Percentiles rank a stretch among this genome's conserved stretches.
phyloP scores from a whole-genome alignment of 2,888 invertebrate species.

The Pandemis heparana region DNA sequence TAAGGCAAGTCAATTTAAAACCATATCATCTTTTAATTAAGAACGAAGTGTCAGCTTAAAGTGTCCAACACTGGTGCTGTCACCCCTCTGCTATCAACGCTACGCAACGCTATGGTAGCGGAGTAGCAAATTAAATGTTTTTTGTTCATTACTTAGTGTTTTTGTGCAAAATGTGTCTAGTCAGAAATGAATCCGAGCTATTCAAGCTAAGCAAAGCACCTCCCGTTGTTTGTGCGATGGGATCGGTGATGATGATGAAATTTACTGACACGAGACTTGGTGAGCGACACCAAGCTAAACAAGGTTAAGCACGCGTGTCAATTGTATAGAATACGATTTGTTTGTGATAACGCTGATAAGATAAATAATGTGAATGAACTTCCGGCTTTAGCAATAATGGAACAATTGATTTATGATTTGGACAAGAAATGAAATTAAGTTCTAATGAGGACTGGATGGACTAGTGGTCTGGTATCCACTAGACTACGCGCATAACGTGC shows the following conservation, averaged over 20 bases:
- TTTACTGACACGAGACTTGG: background rate
- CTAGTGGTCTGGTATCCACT: too few relatives aligned
- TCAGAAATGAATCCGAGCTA: background rate
- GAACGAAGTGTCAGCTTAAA: too few relatives aligned
- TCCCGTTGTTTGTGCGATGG: background rate
- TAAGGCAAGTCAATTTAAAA: too few relatives aligned
- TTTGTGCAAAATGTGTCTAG: too few relatives aligned
- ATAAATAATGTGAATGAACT: background rate
- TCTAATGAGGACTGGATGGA: too few relatives aligned
- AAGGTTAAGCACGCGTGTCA: background rate
- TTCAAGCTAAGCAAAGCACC: background rate
- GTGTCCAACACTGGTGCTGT: too few relatives aligned
- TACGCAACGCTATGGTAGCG: too few relatives aligned
- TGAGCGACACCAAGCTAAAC: background rate
- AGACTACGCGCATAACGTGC: too few relatives aligned
- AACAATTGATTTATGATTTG: background rate
- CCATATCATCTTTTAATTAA: too few relatives aligned
- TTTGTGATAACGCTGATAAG: background rate
- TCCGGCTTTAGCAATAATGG: background rate
- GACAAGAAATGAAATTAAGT: background rate
- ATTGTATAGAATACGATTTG: constrained; percentile 9
- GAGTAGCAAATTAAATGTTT: too few relatives aligned
- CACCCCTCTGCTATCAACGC: too few relatives aligned
- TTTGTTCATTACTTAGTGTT: too few relatives aligned
- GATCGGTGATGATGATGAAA: background rate